Evolutionary conservation across 2,113 vertebrate species (phyloP), one percentile per base, ranked within the genome.

Genomic region (Antigone vipio): DNA sequence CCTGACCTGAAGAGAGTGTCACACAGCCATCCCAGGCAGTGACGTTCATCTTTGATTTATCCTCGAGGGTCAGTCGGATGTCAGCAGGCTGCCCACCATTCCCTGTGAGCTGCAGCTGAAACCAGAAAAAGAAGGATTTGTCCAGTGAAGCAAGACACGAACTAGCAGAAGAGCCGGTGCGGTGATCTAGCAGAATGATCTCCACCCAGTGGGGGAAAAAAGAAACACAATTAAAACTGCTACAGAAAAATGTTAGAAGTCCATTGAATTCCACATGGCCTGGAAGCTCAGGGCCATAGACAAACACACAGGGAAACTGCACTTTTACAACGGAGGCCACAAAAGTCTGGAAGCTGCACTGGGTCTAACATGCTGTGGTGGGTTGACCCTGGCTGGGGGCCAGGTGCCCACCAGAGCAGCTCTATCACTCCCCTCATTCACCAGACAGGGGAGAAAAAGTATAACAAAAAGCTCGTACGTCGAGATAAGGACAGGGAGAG

Each of bases 41-140:
- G 94, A 95, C 76, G 69, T 88, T 85, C 11, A 14, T 16, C 21
- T 84, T 97, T 91, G 98, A 98, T 74, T 96, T 98, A 47, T 98
- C 95, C 60, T 98, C 97, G 91, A 99, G 93, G 45, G 58, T 97
- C 74, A 99, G 56, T 16, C 59, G 96, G 72, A 99, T 50, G 16
- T 98, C 98, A 88, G 97, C 55, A 2, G 98, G 98, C 22, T 91
- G 89, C 7, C 97, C 81, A 6, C 96, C 93, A 55, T 98, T 97
- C 98, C 98, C 98, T 20, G 95, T 92, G 29, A 99, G 64, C 87
- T 96, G 97, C 34, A 98, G 91, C 99, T 99, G 85, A 40, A 84
- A 68, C 29, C 64, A 84, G 9, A 86, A 30, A 30, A 16, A 78
- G 9, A 79, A 38, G 44, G 55, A 45, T 59, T 84, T 85, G 52